Conservation (phyloP, 2,113 vertebrate species). For the Puntigrus tetrazona region DNA sequence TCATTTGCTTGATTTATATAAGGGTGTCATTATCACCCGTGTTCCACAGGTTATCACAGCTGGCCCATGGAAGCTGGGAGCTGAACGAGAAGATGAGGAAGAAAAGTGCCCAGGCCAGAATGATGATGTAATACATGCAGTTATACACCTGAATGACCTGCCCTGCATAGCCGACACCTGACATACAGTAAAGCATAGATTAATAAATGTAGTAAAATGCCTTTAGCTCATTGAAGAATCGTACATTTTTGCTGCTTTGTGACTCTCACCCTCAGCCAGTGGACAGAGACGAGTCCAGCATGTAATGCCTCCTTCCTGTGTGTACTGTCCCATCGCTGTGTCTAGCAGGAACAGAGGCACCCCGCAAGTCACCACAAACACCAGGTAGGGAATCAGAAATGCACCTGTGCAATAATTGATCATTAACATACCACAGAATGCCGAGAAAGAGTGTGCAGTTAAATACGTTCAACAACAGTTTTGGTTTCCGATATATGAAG, state of each 20-base stretch:
- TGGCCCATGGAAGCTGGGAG: constrained; percentile 82
- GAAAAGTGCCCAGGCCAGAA: constrained; percentile 88
- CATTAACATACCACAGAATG: neutral
- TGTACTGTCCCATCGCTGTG: no score
- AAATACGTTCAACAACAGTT: neutral
- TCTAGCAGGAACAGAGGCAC: no score
- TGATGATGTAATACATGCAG: constrained; percentile 87
- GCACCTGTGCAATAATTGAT: constrained; percentile 61
- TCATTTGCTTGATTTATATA: neutral
- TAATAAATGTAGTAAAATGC: neutral
- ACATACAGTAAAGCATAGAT: neutral
- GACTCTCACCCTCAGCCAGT: constrained; percentile 69
- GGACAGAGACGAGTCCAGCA: constrained; percentile 75
- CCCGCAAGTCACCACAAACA: no score
- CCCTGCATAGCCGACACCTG: constrained; percentile 87
- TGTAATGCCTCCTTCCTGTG: no score
- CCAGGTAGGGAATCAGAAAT: constrained; percentile 77
- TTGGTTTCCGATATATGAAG: no score
- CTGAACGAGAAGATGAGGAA: constrained; percentile 88
- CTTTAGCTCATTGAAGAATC: neutral
- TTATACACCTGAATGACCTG: constrained; percentile 82
- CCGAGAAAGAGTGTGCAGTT: neutral
- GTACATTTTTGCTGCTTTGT: neutral
- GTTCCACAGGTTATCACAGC: constrained; percentile 88
- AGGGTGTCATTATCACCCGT: constrained; percentile 70